Conservation (phyloP, 2,113 vertebrate genomes). For the Mus spicilegus region DNA sequence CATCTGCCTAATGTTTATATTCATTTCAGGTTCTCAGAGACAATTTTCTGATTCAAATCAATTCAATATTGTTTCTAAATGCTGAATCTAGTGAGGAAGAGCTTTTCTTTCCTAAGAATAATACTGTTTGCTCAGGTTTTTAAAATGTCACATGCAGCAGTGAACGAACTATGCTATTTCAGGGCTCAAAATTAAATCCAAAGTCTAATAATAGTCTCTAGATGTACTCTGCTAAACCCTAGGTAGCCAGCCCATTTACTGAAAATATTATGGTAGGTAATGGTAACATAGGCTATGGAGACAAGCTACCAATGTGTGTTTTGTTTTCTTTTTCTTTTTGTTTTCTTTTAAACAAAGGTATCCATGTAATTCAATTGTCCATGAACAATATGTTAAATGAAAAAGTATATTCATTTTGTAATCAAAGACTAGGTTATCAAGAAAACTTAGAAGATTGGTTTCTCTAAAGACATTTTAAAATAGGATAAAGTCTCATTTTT, state of each 20-base stretch:
- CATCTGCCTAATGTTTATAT: constrained; percentile 71
- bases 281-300: neutral
- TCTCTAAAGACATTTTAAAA: constrained; percentile 40
- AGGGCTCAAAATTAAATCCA: constrained; percentile 71
- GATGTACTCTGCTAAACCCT: constrained; percentile 43
- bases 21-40: constrained; percentile 71
- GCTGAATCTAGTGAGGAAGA: constrained; percentile 67
- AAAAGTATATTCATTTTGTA: constrained; percentile 19
- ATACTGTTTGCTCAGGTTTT: constrained; percentile 79
- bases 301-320: neutral
- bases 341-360: constrained; percentile 20
- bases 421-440: neutral
- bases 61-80: constrained; percentile 79
- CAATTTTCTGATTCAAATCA: constrained; percentile 77
- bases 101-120: constrained; percentile 77
- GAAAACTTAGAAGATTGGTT: neutral
- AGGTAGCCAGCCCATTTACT: neutral
- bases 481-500: neutral
- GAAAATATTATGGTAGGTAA: constrained; percentile 67
- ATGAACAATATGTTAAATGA: neutral
- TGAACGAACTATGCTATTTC: constrained; percentile 76
- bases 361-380: neutral
- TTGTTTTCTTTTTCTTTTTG: neutral
- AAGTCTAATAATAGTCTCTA: constrained; percentile 71
- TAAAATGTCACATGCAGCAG: constrained; percentile 77